Evolutionary conservation across 2,797 vertebrate genomes (phyloP).

Genomic region (Squalus acanthias): DNA sequence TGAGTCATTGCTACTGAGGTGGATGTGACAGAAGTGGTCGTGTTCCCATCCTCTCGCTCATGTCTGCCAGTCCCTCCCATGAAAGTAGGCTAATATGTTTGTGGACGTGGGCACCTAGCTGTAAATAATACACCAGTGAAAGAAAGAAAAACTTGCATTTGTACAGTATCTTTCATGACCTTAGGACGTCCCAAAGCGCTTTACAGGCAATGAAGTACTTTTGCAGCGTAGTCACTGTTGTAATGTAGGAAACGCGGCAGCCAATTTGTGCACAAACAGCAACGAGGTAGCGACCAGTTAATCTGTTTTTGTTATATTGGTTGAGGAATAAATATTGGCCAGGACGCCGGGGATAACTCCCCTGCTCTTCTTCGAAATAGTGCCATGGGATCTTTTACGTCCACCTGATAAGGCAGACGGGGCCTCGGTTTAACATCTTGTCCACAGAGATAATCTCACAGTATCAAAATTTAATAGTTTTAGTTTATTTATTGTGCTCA

Average conservation of each 20-base stretch:
- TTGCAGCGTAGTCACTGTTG: not conserved
- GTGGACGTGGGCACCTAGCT: not conserved
- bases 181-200: not conserved
- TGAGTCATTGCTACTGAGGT: not conserved
- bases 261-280: not conserved
- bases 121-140: not conserved
- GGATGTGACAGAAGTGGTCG: not conserved
- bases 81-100: not conserved
- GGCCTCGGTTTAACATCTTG: not conserved
- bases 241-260: not conserved
- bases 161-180: not conserved
- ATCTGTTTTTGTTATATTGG: not conserved
- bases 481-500: not conserved
- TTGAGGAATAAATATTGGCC: not conserved
- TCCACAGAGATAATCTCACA: not conserved
- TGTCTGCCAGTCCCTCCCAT: not conserved
- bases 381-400: not conserved
- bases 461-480: not conserved
- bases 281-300: not conserved
- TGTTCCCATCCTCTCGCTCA: not conserved
- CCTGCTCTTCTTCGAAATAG: not conserved
- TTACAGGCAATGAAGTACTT: not conserved
- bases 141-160: not conserved
- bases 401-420: too few species aligned
- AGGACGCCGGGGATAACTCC: not conserved